A percentile compares a stretch with the other conserved stretches of the same genome.
Evolutionary conservation across 2,797 vertebrate species (phyloP).

Genomic region (Antrozous pallidus): DNA sequence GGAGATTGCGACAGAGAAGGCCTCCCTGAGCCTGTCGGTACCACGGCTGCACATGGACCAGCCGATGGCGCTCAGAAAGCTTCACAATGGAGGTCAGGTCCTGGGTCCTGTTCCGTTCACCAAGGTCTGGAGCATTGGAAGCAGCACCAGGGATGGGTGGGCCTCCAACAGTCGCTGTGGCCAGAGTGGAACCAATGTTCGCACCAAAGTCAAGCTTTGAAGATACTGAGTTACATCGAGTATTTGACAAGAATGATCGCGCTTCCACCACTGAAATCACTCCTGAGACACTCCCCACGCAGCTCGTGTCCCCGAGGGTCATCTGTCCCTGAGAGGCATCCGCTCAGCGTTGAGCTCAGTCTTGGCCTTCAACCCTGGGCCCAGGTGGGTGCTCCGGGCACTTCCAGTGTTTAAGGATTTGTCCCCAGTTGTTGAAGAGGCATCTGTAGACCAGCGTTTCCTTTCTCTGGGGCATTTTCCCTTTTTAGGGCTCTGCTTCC

Average conservation of each 20-base stretch:
- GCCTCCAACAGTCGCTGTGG: too few relatives aligned
- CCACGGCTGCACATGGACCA: neutral
- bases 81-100: accelerated
- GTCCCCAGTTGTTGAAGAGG: accelerated
- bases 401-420: accelerated
- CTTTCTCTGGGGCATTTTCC: neutral
- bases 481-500: neutral
- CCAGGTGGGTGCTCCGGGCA: accelerated
- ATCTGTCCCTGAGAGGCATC: neutral
- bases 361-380: too few relatives aligned
- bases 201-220: neutral
- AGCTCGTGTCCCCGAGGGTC: accelerated
- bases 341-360: accelerated
- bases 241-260: too few relatives aligned
- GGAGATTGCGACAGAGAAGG: too few relatives aligned
- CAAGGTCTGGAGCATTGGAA: neutral
- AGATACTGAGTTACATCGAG: neutral
- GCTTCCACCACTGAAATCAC: accelerated
- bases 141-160: neutral
- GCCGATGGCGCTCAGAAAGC: neutral
- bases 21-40: neutral
- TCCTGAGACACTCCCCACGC: accelerated
- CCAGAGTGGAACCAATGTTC: accelerated
- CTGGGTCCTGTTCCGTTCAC: neutral
- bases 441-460: accelerated